phyloP scores from a whole-genome alignment of 1,140 invertebrate genomes.

The Sogatella furcifera region DNA sequence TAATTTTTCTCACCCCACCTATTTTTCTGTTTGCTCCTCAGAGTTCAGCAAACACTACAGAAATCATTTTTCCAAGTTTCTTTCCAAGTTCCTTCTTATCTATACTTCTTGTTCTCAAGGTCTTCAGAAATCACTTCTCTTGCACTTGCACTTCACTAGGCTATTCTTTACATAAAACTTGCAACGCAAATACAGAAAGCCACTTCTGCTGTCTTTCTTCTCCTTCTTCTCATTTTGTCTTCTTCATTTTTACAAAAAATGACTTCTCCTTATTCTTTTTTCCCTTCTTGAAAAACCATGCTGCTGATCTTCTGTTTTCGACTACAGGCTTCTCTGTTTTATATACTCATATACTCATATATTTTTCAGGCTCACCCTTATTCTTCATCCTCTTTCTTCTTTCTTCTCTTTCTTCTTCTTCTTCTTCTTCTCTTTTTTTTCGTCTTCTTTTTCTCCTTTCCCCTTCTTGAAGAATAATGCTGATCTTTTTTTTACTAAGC shows the following conservation, averaged over 20 bases:
- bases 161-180: neutral
- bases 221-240: no score
- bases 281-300: no score
- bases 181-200: no score
- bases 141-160: neutral
- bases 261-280: no score
- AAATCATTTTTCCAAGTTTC: neutral
- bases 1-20: neutral
- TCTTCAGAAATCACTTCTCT: neutral
- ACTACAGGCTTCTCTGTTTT: neutral
- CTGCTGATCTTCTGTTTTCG: neutral
- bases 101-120: neutral
- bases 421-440: constrained; percentile 1
- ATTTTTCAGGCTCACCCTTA: neutral
- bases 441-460: neutral
- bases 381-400: neutral
- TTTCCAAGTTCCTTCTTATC: neutral
- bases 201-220: neutral
- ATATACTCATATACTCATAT: neutral
- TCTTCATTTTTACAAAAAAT: no score
- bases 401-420: neutral
- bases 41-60: neutral
- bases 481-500: no score
- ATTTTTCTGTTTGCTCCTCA: neutral
- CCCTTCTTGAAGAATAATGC: neutral